Evolutionary conservation across 1,140 invertebrate genomes (phyloP).

Genomic region (Akabosia matsudoensis): DNA sequence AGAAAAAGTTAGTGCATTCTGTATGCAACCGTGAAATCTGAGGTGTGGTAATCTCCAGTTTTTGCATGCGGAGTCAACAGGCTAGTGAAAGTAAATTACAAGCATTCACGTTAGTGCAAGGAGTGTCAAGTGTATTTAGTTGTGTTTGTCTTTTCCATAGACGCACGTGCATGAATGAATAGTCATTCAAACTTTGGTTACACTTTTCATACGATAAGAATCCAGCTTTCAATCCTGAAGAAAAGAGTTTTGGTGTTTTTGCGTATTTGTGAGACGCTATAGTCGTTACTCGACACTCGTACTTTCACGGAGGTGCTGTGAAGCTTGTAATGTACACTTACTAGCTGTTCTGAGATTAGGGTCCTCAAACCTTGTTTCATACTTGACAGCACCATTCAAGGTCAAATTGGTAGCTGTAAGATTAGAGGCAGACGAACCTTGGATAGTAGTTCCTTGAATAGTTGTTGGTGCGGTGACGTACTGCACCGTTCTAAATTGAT

Average conservation of each 20-base stretch:
- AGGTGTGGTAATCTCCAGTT: not conserved
- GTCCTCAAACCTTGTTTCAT: slow-evolving; percentile 36
- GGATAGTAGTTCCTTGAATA: slow-evolving; percentile 33
- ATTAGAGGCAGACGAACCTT: slow-evolving; percentile 30
- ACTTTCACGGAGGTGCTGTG: slow-evolving; percentile 3
- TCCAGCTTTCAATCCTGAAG: too few relatives aligned
- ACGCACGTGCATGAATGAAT: too few relatives aligned
- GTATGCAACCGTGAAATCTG: not conserved
- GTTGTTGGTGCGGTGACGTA: slow-evolving; percentile 31
- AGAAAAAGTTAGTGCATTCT: too few relatives aligned
- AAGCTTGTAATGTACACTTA: slow-evolving; percentile 21
- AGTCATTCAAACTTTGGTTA: not conserved
- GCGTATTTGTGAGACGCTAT: too few relatives aligned
- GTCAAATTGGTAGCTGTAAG: slow-evolving; percentile 36
- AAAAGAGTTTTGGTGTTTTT: too few relatives aligned
- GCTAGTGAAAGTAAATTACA: not conserved
- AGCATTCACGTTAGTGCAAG: not conserved
- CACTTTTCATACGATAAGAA: not conserved
- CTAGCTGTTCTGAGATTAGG: slow-evolving; percentile 20
- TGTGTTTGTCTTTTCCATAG: too few relatives aligned
- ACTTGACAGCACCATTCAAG: slow-evolving; percentile 38
- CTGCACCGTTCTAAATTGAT: slow-evolving; percentile 33
- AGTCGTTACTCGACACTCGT: not conserved
- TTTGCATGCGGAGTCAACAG: not conserved
- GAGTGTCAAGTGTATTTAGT: not conserved